These are phyloP conservation scores for Furcifer pardalis DNA, from an alignment of 2,797 vertebrate genomes.

Conservation along the genomic window DNA sequence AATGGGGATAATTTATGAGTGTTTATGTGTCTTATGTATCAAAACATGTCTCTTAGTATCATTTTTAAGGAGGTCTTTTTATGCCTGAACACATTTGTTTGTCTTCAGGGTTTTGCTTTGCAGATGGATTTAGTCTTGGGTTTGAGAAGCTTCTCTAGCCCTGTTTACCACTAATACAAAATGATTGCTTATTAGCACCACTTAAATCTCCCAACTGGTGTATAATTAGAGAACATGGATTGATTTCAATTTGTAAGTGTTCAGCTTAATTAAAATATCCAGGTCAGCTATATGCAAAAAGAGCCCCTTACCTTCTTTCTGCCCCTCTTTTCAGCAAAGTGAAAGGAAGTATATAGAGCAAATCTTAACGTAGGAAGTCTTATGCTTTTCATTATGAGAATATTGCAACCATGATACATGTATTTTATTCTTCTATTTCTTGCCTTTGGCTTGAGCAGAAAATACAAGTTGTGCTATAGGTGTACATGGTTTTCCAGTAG, in stretches of 20 bases:
- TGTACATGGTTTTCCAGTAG: neutral
- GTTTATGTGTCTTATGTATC: constrained; percentile 17
- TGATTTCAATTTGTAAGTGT: constrained; percentile 18
- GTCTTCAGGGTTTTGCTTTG: constrained; percentile 19
- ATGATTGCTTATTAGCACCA: constrained; percentile 33
- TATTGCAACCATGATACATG: neutral
- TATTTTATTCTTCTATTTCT: neutral
- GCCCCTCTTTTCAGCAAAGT: constrained; percentile 5
- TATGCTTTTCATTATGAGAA: neutral
- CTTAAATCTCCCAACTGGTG: constrained; percentile 36
- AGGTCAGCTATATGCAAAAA: constrained; percentile 9
- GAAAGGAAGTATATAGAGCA: constrained; percentile 1
- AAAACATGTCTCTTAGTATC: neutral
- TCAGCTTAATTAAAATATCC: constrained; percentile 40
- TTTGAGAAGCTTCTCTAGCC: constrained; percentile 24
- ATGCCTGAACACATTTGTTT: constrained; percentile 32
- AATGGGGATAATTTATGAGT: neutral
- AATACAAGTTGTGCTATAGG: constrained; percentile 12
- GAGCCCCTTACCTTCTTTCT: constrained; percentile 2
- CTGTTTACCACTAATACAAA: constrained; percentile 27
- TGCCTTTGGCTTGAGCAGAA: constrained; percentile 10
- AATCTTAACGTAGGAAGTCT: neutral
- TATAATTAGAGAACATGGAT: constrained; percentile 30
- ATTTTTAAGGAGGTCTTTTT: constrained; percentile 23
- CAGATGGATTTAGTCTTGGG: constrained; percentile 32